phyloP scores from a whole-genome alignment of 1,140 invertebrate species.

The Sitodiplosis mosellana region DNA sequence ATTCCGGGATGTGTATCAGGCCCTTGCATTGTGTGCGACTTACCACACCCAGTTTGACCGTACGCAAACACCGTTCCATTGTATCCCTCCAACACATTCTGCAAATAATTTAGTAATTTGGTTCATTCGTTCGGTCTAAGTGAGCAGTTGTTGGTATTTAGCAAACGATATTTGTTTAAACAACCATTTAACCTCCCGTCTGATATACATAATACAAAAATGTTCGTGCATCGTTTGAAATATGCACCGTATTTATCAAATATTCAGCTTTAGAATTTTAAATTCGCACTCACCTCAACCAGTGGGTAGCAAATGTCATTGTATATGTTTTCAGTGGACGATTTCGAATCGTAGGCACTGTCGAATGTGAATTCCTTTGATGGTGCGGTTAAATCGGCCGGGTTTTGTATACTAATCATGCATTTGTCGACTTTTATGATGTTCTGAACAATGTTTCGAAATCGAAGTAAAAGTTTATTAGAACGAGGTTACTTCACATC shows the following conservation, averaged over 20 bases:
- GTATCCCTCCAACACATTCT: conserved; percentile 74
- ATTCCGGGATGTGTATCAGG: background rate
- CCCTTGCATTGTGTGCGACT: conserved; percentile 70
- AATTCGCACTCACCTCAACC: conserved; percentile 32
- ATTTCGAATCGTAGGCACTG: conserved; percentile 58
- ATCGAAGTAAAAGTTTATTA: background rate
- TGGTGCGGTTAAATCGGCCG: conserved; percentile 25
- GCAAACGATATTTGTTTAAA: too few species aligned
- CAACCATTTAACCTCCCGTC: too few species aligned
- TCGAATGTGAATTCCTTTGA: conserved; percentile 67
- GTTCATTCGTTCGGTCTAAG: too few species aligned
- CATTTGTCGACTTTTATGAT: conserved; percentile 52
- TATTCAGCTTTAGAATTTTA: background rate
- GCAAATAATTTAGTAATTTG: conserved; percentile 7
- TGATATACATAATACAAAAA: too few species aligned
- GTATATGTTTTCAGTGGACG: conserved; percentile 67
- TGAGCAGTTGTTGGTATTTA: too few species aligned
- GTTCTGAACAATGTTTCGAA: conserved; percentile 30
- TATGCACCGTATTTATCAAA: conserved; percentile 1
- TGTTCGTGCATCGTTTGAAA: conserved; percentile 3
- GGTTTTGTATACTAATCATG: conserved; percentile 24
- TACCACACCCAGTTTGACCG: conserved; percentile 74
- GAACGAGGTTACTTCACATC: background rate
- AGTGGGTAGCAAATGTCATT: conserved; percentile 75
- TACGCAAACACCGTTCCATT: conserved; percentile 78